phyloP scores from a whole-genome alignment of 2,113 vertebrate genomes.

The Poecile atricapillus region DNA sequence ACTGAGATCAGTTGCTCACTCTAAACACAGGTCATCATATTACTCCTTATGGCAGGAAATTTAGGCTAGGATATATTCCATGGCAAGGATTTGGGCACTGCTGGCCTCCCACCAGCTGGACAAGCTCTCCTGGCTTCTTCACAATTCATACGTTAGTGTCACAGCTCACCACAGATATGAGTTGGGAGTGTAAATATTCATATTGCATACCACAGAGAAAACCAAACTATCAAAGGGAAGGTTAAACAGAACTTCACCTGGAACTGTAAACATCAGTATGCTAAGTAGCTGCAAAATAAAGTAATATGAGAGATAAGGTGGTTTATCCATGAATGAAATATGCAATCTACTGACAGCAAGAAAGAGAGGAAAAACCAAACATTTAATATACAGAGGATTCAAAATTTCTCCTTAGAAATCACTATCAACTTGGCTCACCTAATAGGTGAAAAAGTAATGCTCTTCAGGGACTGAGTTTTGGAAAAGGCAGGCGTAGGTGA shows the following conservation, averaged over 20 bases:
- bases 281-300: neutral
- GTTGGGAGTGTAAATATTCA: neutral
- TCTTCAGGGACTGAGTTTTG: neutral
- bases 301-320: neutral
- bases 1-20: neutral
- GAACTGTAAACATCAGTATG: neutral
- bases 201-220: neutral
- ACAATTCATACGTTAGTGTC: neutral
- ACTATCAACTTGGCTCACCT: neutral
- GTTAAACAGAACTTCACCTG: neutral
- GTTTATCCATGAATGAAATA: neutral
- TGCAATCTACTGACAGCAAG: neutral
- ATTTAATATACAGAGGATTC: neutral
- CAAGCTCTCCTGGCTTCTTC: neutral
- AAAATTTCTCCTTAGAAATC: neutral
- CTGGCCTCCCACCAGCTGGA: neutral
- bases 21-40: rapidly evolving
- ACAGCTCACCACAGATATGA: neutral
- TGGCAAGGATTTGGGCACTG: neutral
- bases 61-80: neutral
- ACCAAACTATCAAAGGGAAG: neutral
- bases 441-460: neutral
- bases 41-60: neutral
- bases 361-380: neutral
- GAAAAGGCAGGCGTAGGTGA: neutral